Base-by-base conservation (phyloP, 2,113 vertebrate genomes). In the Lepidothrix coronata region DNA sequence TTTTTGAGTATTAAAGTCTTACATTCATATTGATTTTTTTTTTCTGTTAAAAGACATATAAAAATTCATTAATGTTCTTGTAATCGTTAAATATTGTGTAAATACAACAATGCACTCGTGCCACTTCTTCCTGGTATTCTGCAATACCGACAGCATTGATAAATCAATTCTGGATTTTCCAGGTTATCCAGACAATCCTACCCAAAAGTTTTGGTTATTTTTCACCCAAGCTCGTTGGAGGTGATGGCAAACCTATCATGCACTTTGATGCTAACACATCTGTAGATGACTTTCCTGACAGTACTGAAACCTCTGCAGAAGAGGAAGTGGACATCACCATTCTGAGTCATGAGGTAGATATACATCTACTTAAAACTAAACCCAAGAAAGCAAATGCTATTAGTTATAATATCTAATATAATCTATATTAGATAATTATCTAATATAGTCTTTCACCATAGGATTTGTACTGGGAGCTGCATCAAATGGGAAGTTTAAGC, bases 121-220 rank as follows among this genome's bases (percentile, higher is more conserved):
- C 33, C 8, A 13, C 35, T 85, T 70, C 14, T 88, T 80, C 23
- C 41, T 83, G 31, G 1, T 65, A 8, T 91, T 85, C 22, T 51
- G 28, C 41, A 54, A n/a, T 66, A 62, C 25, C 76, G 62, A 68
- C 17, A 67, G 11, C 57, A 41, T 7, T 79, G 49, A 22, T 61
- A 51, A 92, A 67, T 51, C 31, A 57, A 31, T 44, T 85, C 61
- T 63, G 84, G 6, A 22, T 73, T 89, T 95, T 97, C 55, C 63
- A 99, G 99, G 98, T 99, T 88, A 96, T 98, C 89, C 99, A 98
- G 95, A 97, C 98, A 88, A 97, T 99, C 66, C 97, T 98, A 39
- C 97, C 98, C 39, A 98, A 97, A 85, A 95, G 72, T 23, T 96
- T 98, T 58, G 97, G 96, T 68, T 96, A 93, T 95, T 96, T 98